phyloP scores from a whole-genome alignment of 2,888 invertebrate genomes.

The Yponomeuta evonymella region DNA sequence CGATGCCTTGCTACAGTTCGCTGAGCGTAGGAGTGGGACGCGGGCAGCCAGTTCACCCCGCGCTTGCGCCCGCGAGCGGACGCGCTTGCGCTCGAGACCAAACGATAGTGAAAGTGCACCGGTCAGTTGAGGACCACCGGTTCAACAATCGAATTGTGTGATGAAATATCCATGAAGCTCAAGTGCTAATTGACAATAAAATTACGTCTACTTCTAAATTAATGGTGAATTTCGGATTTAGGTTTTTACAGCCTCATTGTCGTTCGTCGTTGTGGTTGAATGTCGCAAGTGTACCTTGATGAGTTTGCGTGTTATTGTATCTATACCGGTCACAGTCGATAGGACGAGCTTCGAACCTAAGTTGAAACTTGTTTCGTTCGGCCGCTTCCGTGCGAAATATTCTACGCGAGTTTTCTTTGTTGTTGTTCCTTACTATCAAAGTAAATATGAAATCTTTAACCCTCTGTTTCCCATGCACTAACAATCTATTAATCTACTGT shows the following conservation, averaged over 20 bases:
- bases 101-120: conserved; percentile 57
- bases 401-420: not conserved
- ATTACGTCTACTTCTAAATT: not conserved
- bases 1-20: conserved; percentile 44
- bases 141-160: conserved; percentile 23
- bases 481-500: too few species aligned
- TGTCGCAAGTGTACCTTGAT: conserved; percentile 29
- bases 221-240: conserved; percentile 1
- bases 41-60: conserved; percentile 56
- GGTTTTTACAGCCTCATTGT: not conserved
- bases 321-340: not conserved
- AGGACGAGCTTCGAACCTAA: not conserved
- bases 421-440: not conserved
- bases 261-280: conserved; percentile 31
- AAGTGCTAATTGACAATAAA: not conserved
- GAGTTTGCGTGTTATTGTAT: not conserved
- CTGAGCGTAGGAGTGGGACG: conserved; percentile 49
- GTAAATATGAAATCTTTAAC: not conserved
- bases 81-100: conserved; percentile 38
- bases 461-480: too few species aligned
- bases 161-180: conserved; percentile 15
- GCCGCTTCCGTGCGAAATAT: not conserved
- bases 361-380: not conserved
- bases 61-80: conserved; percentile 54
- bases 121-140: conserved; percentile 34